Evolutionary conservation across 2,797 vertebrate genomes (phyloP), one percentile per base, ranked within the genome.

Genomic region (Rhinatrema bivittatum): DNA sequence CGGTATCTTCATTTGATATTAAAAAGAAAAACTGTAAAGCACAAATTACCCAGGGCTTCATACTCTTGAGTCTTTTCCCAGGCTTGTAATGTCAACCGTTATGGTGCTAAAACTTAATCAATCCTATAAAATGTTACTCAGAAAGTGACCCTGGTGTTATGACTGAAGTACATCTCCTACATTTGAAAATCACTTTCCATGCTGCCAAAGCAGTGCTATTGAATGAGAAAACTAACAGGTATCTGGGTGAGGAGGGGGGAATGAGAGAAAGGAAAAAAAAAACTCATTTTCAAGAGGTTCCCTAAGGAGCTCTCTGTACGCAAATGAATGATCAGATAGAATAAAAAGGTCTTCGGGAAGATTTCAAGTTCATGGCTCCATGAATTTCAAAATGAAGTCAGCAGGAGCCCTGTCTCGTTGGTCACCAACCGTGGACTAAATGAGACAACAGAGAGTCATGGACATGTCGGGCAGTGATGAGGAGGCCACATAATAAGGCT

Each of bases 31-130:
- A 66, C 54, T 47, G 42, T 46, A 42, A 66, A 50, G 51, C 53
- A 65, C 70, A 74, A 65, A 79, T 72, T 73, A 70, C 48, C 50
- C 39, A 3, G 36, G 54, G 37, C 16, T 21, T 65, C 65, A 58
- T 59, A 78, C 59, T 74, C 44, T n/a, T 33, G 20, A 64, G 75
- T 65, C 62, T 76, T 69, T 78, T 73, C 50, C 57, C 54, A 39
- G 52, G 69, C 67, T 70, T 67, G 52, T 79, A 71, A 81, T 82
- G 72, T 77, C 78, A 81, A 79, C 78, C 78, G 74, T 79, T 72
- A 79, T 13, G 63, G 78, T 77, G 70, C 68, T 85, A 72, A 84
- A 83, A 72, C 83, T 78, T 79, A 82, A 84, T 80, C 77, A 81
- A 65, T 72, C 68, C 68, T 72, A 82, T 86, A 82, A 87, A 86